These are phyloP conservation scores for Torymus texanus DNA, from an alignment of 2,888 invertebrate genomes.

Conservation along the genomic window DNA sequence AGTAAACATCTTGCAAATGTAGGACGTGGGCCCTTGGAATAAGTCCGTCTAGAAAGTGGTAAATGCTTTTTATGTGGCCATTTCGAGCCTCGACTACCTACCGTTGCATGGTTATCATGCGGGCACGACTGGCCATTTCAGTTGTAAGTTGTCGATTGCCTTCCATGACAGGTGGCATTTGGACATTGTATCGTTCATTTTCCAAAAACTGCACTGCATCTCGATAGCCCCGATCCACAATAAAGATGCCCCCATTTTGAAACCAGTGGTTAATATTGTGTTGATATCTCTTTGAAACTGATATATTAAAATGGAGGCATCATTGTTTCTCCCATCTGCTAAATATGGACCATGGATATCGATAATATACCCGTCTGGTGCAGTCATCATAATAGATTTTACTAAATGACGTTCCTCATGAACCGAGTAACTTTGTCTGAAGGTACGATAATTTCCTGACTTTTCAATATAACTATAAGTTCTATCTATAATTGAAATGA, in stretches of 20 bases:
- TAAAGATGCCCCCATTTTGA: conserved; percentile 39
- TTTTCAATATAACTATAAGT: conserved; percentile 36
- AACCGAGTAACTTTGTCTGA: conserved; percentile 29
- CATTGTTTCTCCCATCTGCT: conserved; percentile 49
- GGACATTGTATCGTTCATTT: conserved; percentile 19
- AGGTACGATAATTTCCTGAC: conserved; percentile 22
- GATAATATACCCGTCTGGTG: conserved; percentile 50
- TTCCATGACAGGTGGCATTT: conserved; percentile 48
- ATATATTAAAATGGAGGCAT: conserved; percentile 47
- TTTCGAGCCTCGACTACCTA: conserved; percentile 51
- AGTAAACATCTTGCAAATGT: conserved; percentile 43
- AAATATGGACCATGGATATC: conserved; percentile 50
- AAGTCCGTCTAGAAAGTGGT: conserved; percentile 23
- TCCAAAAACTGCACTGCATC: conserved; percentile 40
- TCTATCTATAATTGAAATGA: conserved; percentile 25
- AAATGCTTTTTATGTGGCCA: conserved; percentile 41
- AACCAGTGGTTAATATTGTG: conserved; percentile 42
- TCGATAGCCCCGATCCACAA: conserved; percentile 51
- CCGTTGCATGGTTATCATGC: conserved; percentile 47
- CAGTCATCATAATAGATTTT: conserved; percentile 35
- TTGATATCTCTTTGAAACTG: conserved; percentile 40
- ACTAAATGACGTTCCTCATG: conserved; percentile 42
- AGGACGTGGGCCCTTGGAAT: conserved; percentile 6
- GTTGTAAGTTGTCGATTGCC: conserved; percentile 38
- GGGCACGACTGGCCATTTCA: conserved; percentile 43